phyloP scores from a whole-genome alignment of 64 coral and sea anemone genomes.

The Dendrophyllia cribrosa region DNA sequence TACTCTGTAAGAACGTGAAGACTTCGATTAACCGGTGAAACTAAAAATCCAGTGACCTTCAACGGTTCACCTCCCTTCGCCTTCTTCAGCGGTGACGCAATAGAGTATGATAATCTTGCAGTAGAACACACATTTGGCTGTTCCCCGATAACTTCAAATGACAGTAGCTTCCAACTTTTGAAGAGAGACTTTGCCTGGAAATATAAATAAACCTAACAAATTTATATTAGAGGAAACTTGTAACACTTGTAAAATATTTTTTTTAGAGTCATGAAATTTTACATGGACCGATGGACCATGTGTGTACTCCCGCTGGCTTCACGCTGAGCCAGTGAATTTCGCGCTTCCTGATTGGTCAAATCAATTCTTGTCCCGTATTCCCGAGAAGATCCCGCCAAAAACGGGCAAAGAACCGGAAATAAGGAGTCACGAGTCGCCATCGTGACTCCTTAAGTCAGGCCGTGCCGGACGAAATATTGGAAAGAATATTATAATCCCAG shows the following conservation, averaged over 20 bases:
- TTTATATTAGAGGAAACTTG: too few relatives aligned
- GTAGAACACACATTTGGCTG: too few relatives aligned
- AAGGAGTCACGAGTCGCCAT: background rate
- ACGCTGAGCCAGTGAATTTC: background rate
- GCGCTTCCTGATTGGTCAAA: slow-evolving; percentile 11
- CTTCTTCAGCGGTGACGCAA: background rate
- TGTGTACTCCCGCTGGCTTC: slow-evolving; percentile 1
- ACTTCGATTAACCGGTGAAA: background rate
- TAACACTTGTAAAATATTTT: too few relatives aligned
- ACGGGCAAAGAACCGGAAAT: background rate
- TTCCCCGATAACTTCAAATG: too few relatives aligned
- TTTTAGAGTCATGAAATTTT: background rate
- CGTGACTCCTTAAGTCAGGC: background rate
- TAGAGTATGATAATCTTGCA: too few relatives aligned
- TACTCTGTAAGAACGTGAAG: background rate
- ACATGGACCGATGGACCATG: background rate
- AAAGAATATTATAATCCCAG: too few relatives aligned
- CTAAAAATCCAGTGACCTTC: background rate
- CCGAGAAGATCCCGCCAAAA: background rate
- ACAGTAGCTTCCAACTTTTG: too few relatives aligned
- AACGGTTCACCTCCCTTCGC: background rate
- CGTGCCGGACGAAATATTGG: too few relatives aligned
- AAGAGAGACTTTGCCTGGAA: too few relatives aligned
- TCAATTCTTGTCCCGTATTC: background rate
- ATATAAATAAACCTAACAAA: too few relatives aligned